phyloP scores from a whole-genome alignment of 2,113 vertebrate genomes.

The Azemiops feae region DNA sequence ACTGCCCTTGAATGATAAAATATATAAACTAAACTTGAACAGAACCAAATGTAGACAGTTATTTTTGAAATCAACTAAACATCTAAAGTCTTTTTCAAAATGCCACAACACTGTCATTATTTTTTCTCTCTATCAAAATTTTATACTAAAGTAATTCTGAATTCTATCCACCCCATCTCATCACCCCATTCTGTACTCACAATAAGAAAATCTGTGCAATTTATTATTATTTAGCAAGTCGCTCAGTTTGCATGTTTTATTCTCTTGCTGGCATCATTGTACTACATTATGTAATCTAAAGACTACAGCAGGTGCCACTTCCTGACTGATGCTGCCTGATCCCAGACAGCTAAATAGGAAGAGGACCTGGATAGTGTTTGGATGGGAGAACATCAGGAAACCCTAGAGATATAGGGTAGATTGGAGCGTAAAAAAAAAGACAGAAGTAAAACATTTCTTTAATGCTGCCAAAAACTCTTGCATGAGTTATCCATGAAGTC shows the following conservation, averaged over 20 bases:
- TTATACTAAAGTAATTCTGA: neutral
- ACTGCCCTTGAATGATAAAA: neutral
- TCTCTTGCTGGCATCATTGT: neutral
- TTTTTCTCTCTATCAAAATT: neutral
- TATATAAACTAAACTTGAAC: neutral
- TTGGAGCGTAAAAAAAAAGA: neutral
- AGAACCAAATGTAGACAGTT: accelerated
- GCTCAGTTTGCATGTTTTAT: neutral
- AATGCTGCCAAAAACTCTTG: neutral
- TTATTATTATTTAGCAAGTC: slow-evolving; percentile 53
- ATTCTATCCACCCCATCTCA: neutral
- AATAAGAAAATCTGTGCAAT: slow-evolving; percentile 73
- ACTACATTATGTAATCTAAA: neutral
- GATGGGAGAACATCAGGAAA: neutral
- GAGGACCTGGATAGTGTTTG: neutral
- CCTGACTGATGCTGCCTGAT: neutral
- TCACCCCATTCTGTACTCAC: neutral
- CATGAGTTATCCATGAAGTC: neutral
- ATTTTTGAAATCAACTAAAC: slow-evolving; percentile 6
- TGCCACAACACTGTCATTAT: neutral
- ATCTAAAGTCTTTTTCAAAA: neutral
- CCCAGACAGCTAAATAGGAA: neutral
- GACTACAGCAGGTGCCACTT: neutral
- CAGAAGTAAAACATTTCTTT: neutral
- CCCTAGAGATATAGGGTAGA: neutral